Evolutionary conservation across 2,888 invertebrate genomes (phyloP).

Genomic region (Heliconius sara): DNA sequence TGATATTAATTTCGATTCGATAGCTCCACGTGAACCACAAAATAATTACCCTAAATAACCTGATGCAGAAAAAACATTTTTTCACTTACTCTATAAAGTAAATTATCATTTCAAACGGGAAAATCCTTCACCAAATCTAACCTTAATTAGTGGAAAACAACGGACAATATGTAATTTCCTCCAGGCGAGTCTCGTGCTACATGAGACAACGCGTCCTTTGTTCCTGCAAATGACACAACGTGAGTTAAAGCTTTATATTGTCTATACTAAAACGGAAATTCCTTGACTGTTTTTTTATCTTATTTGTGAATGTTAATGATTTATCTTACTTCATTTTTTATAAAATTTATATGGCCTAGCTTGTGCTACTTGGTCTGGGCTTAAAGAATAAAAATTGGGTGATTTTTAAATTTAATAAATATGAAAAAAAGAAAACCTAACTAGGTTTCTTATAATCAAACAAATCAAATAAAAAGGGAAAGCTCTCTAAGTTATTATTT

Average conservation of each 20-base stretch:
- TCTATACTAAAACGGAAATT: slow-evolving; percentile 15
- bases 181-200: background rate
- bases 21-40: too few relatives aligned
- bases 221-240: slow-evolving; percentile 18
- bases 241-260: slow-evolving; percentile 1
- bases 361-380: too few relatives aligned
- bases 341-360: too few relatives aligned
- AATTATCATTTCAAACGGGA: background rate
- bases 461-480: background rate
- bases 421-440: too few relatives aligned
- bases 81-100: background rate
- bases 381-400: too few relatives aligned
- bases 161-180: slow-evolving; percentile 6
- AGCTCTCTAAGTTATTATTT: background rate
- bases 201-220: slow-evolving; percentile 17
- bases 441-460: background rate
- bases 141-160: slow-evolving; percentile 12
- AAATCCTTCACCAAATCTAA: slow-evolving; percentile 10
- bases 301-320: too few relatives aligned
- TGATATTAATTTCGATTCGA: too few relatives aligned
- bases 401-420: too few relatives aligned
- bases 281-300: too few relatives aligned
- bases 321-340: too few relatives aligned
- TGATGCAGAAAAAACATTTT: background rate
- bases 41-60: background rate